Conservation (phyloP, 2,888 invertebrate species). For the Nymphalis urticae region DNA sequence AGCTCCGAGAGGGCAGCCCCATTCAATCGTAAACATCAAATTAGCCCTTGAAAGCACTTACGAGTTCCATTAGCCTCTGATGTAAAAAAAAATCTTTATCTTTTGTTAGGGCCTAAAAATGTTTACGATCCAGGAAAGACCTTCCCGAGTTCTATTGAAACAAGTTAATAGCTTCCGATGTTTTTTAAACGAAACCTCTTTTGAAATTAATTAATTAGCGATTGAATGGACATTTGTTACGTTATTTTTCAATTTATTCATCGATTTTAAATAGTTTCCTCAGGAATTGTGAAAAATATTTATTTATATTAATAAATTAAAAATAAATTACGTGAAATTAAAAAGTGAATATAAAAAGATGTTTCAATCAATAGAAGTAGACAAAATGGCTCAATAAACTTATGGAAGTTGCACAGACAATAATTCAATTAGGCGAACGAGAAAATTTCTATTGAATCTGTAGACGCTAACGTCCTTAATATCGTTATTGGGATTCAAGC, state of each 20-base stretch:
- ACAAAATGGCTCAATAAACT: constrained; percentile 6
- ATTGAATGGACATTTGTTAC: neutral
- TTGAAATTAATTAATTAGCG: constrained; percentile 29
- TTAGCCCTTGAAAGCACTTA: constrained; percentile 39
- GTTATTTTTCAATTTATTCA: neutral
- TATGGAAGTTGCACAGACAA: constrained; percentile 29
- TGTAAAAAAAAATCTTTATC: constrained; percentile 39
- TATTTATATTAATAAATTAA: neutral
- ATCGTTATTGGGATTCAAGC: neutral
- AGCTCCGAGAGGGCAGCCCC: constrained; percentile 32
- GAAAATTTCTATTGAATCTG: constrained; percentile 31
- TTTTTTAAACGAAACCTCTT: constrained; percentile 24
- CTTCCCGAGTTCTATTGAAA: constrained; percentile 35
- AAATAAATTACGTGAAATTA: neutral
- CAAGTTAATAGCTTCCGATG: constrained; percentile 35
- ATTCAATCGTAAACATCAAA: constrained; percentile 43
- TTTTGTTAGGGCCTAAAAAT: constrained; percentile 37
- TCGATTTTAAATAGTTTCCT: neutral
- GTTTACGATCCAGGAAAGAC: constrained; percentile 32
- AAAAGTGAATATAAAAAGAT: neutral
- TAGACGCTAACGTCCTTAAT: constrained; percentile 25
- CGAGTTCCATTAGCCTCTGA: constrained; percentile 40
- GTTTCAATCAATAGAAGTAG: constrained; percentile 2
- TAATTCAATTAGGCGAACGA: constrained; percentile 39
- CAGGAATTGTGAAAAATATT: neutral